phyloP scores from a whole-genome alignment of 2,113 vertebrate species.

The Amazona guildingii region DNA sequence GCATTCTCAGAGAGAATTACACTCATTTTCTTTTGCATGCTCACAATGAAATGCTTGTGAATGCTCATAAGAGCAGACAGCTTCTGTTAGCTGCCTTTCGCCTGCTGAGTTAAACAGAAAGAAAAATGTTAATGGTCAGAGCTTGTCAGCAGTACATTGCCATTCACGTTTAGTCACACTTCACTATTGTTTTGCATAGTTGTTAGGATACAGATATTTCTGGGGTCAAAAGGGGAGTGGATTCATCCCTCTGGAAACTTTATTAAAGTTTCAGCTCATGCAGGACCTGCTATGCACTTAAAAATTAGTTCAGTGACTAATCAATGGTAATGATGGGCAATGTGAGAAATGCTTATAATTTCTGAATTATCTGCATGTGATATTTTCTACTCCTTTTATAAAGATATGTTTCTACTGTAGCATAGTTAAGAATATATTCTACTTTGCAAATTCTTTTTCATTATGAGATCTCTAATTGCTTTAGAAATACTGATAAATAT shows the following conservation, averaged over 20 bases:
- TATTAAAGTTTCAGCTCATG: background rate
- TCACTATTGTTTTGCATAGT: conserved; percentile 56
- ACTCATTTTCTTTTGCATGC: background rate
- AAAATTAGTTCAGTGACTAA: background rate
- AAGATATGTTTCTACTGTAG: background rate
- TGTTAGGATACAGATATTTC: conserved; percentile 69
- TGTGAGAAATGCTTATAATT: background rate
- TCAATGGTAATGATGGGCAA: background rate
- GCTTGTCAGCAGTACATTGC: conserved; percentile 62
- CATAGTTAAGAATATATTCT: background rate
- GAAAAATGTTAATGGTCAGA: conserved; percentile 68
- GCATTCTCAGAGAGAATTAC: background rate
- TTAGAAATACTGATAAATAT: background rate
- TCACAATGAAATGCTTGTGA: conserved; percentile 54
- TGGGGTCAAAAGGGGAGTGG: conserved; percentile 40
- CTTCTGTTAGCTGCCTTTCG: conserved; percentile 61
- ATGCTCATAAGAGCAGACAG: conserved; percentile 27
- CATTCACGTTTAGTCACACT: conserved; percentile 70
- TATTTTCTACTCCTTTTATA: background rate
- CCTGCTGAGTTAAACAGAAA: conserved; percentile 67
- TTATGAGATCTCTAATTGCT: background rate
- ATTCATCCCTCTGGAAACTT: conserved; percentile 30
- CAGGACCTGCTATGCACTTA: background rate
- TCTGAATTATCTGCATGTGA: background rate
- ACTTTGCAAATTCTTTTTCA: background rate